Base-by-base conservation (phyloP, 2,113 vertebrate species). In the Pristiophorus japonicus region DNA sequence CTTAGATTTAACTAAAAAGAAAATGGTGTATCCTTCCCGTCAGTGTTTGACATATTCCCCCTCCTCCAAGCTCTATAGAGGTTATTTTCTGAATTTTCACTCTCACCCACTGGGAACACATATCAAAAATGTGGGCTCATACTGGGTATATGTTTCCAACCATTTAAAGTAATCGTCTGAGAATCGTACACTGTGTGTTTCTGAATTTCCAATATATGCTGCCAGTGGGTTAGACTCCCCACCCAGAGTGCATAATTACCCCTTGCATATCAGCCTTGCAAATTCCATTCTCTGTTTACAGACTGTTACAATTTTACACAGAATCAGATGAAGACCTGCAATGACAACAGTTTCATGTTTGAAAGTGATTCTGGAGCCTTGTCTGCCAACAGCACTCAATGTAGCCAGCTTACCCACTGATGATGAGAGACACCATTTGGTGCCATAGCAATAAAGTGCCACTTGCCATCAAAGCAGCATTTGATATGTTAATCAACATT, bases 241-340 rank as follows among this genome's bases (percentile, higher is more conserved):
- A 8, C 18, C 16, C 8, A 34, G 18, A 63, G 62, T 38, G n/a
- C n/a, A 63, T 38, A 92, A 63, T 92, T 63, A 38, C 34, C 34
- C 34, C 6, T 59, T 34, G 51, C 34, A 1, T n/a, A 16, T 62
- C 30, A n/a, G 51, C 85, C 85, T 91, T 91, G 30, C 87, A 16
- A 91, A 62, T 34, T 91, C 87, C 30, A 18, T 91, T 92, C 88
- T 38, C 88, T 92, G 88, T 63, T 92, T 63, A 63, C n/a, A 65
- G 59, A 20, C 55, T 38, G 30, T 92, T 62, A 5, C 62, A 92
- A n/a, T 92, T 92, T 63, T 92, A 92, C 55, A 92, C 18, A 63
- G 7, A 92, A 92, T 65, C 34, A 65, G n/a, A 63, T 63, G 59
- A 7, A 92, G 59, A 65, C 59, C 55, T 92, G 88, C 30, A 92